Evolutionary conservation across 2,113 vertebrate species (phyloP).

Genomic region (Neodon shergylaensis): DNA sequence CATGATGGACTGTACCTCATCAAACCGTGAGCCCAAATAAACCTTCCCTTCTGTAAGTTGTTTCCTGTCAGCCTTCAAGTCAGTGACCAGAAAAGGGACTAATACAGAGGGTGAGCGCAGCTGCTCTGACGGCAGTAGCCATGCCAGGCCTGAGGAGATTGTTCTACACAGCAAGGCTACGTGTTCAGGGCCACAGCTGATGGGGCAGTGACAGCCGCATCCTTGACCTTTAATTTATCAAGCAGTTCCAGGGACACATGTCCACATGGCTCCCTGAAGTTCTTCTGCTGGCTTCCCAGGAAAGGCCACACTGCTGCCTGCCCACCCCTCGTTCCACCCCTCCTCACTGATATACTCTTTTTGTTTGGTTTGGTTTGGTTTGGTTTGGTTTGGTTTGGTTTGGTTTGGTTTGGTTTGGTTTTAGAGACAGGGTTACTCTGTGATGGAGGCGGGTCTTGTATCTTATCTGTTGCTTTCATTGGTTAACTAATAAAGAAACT

Average conservation of each 20-base stretch:
- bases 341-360: not conserved
- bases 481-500: no score
- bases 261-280: not conserved
- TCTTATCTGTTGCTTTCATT: no score
- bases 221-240: not conserved
- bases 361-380: not conserved
- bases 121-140: not conserved
- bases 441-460: no score
- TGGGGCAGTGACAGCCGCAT: not conserved
- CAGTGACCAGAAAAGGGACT: not conserved
- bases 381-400: no score
- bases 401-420: not conserved
- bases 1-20: not conserved
- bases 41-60: not conserved
- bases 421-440: not conserved
- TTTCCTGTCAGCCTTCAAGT: not conserved
- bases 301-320: not conserved
- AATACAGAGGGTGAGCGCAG: not conserved
- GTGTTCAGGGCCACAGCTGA: not conserved
- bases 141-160: not conserved
- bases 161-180: not conserved
- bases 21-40: not conserved
- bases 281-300: not conserved
- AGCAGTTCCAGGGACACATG: not conserved
- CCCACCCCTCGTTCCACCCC: not conserved